A percentile compares a stretch with the other conserved stretches of the same genome.
Evolutionary conservation across 1,140 invertebrate species (phyloP).

Genomic region (Halotydeus destructor): DNA sequence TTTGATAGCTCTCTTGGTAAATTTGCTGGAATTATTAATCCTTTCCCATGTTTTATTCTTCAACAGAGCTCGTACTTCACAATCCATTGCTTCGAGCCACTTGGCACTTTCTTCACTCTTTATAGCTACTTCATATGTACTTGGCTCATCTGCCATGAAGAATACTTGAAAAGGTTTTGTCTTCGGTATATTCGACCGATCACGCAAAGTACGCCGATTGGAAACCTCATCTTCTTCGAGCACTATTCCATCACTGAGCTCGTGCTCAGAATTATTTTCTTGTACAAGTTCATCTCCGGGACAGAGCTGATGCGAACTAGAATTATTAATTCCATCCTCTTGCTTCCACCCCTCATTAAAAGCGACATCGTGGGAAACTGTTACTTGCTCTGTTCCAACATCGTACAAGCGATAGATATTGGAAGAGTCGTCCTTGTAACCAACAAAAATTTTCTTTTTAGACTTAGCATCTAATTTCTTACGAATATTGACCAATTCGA

Average conservation of each 20-base stretch:
- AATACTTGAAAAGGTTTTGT: background rate
- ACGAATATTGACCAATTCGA: conserved; percentile 1
- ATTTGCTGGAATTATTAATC: background rate
- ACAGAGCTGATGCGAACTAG: no score
- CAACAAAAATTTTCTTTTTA: background rate
- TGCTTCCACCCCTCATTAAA: background rate
- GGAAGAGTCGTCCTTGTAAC: background rate
- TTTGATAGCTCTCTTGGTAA: background rate
- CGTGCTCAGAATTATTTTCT: no score
- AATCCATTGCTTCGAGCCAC: conserved; percentile 10
- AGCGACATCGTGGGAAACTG: background rate
- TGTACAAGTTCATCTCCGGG: no score
- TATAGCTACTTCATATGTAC: conserved; percentile 10
- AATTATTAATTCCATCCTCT: no score
- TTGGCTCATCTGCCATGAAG: background rate
- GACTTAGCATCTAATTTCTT: conserved; percentile 1
- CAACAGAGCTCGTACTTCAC: conserved; percentile 1
- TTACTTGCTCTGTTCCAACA: background rate
- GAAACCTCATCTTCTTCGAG: background rate
- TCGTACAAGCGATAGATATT: conserved; percentile 10
- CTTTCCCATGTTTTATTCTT: conserved; percentile 4
- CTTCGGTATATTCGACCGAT: background rate
- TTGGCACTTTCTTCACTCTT: background rate
- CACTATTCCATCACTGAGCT: background rate
- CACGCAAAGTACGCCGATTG: background rate